These are phyloP conservation scores for Platyscapa corneri DNA, from an alignment of 1,140 invertebrate genomes.

Conservation along the genomic window DNA sequence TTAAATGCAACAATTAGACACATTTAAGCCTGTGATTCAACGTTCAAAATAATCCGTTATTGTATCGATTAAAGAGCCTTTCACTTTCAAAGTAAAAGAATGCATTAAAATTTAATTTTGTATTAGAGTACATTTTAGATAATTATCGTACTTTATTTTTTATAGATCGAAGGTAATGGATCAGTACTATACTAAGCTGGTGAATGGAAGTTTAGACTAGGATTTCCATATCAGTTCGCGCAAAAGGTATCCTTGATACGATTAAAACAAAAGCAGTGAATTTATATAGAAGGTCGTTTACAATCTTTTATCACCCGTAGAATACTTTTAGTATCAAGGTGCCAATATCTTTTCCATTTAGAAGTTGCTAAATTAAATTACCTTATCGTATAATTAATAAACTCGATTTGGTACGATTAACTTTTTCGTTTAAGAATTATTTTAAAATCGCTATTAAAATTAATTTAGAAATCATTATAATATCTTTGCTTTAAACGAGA, in stretches of 20 bases:
- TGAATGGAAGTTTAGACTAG: background rate
- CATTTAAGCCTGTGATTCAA: background rate
- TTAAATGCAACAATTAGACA: background rate
- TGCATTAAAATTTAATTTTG: background rate
- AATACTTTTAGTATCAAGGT: too few species aligned
- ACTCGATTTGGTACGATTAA: too few species aligned
- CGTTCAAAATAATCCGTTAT: background rate
- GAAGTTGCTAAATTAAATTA: too few species aligned
- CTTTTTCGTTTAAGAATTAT: too few species aligned
- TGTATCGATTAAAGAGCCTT: background rate
- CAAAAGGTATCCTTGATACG: background rate
- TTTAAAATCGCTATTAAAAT: too few species aligned
- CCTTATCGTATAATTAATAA: too few species aligned
- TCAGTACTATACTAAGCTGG: background rate
- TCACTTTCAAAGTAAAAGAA: background rate
- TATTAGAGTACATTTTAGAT: background rate
- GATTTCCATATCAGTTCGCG: background rate
- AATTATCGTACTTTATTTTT: background rate
- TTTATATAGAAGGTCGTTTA: too few species aligned
- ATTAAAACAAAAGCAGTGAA: constrained; percentile 1
- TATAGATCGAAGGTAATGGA: background rate
- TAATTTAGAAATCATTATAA: too few species aligned
- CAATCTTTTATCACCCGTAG: too few species aligned
- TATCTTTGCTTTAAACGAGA: too few species aligned
- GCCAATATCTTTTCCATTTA: too few species aligned